Base-by-base conservation (phyloP, 2,797 vertebrate species). In the Carapus acus region DNA sequence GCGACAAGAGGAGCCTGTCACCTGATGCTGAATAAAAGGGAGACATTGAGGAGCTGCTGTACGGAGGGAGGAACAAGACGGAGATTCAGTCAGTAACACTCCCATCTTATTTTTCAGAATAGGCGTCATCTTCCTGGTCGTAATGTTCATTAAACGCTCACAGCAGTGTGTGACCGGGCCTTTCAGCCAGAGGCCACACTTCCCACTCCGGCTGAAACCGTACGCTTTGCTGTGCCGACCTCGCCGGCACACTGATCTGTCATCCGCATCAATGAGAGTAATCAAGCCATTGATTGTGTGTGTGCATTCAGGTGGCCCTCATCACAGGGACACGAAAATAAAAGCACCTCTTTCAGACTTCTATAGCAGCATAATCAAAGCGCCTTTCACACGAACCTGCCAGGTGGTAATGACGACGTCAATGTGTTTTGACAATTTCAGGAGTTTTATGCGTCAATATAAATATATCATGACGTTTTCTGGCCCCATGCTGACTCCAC, bases 281-380 rank as follows among this genome's bases (percentile, higher is more conserved):
- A 78, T 79, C 78, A 83, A 71, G 71, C 60, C 43, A 41, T 69
- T 66, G 79, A 79, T 82, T 21, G 49, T 41, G 40, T 60, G 53
- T 60, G 67, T 63, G 55, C 55, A 49, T 51, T 69, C 48, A 40
- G 45, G 67, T 65, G 24, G 65, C 65, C 71, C 64, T 74, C 76
- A 75, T 71, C 74, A 74, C 64, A 74, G 62, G 47, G 41, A 64
- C 61, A 62, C 57, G 76, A 77, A 67, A 81, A 74, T 67, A 84
- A 80, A 82, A 74, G 67, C 70, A 67, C 79, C 56, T 29, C 53
- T 79, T 77, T 79, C 73, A 80, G 83, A 84, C 64, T 58, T 62
- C 65, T 61, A 69, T 59, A 43, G 53, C 55, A 52, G 72, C 44
- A 33, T 73, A 80, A 82, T 73, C 73, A 83, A 81, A 80, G 71